Conservation (phyloP, 2,113 vertebrate species). For the Chlorodrepanis virens region DNA sequence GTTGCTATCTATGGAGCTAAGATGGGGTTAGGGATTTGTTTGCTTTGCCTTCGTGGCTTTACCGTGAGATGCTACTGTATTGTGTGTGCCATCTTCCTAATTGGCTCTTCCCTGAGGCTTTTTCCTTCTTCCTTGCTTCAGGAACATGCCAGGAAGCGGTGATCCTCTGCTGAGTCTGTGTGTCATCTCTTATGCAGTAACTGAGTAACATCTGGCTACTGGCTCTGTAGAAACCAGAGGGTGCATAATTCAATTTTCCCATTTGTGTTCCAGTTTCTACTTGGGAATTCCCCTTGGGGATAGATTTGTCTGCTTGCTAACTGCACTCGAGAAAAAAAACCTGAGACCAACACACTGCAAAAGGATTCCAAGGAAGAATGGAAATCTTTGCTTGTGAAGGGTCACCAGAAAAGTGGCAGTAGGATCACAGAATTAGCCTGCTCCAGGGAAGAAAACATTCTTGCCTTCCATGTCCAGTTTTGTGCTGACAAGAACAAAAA, state of each 20-base stretch:
- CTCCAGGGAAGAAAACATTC: neutral
- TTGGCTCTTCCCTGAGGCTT: neutral
- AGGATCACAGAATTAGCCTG: neutral
- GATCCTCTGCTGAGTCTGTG: neutral
- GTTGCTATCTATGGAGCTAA: neutral
- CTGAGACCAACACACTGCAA: neutral
- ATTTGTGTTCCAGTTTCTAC: neutral
- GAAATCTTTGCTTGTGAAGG: neutral
- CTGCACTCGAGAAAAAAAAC: neutral
- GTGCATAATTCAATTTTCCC: neutral
- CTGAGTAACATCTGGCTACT: neutral
- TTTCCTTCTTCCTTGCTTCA: neutral
- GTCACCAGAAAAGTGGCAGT: neutral
- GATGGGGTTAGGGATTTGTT: neutral
- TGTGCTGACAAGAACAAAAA: neutral
- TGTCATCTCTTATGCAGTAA: neutral
- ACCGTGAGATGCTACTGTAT: fast-evolving
- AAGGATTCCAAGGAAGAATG: neutral
- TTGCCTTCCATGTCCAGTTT: neutral
- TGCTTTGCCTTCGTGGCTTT: neutral
- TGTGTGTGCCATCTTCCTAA: neutral
- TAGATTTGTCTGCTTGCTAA: neutral
- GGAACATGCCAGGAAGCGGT: neutral
- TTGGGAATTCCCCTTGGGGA: neutral
- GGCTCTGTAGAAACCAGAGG: neutral